Percentiles rank a stretch among this genome's conserved stretches.
These are phyloP conservation scores for Phyllopteryx taeniolatus DNA, from an alignment of 2,113 vertebrate genomes.

Conservation along the genomic window DNA sequence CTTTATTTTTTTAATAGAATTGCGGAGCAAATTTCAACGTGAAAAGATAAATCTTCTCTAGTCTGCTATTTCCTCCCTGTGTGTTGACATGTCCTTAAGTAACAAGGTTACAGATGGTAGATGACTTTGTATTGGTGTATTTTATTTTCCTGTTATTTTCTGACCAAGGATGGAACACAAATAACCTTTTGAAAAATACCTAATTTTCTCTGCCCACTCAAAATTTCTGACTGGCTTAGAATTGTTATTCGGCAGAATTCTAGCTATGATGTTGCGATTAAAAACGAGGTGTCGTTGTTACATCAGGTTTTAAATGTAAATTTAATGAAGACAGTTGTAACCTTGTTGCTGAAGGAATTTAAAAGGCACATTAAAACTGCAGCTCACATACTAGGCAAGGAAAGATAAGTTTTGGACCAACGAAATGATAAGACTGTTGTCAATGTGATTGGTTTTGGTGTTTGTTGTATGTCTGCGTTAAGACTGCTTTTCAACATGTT, in stretches of 20 bases:
- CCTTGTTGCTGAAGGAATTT: background rate
- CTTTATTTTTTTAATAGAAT: background rate
- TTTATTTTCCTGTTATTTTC: background rate
- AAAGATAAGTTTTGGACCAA: background rate
- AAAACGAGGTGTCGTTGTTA: too few species aligned
- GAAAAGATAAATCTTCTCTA: background rate
- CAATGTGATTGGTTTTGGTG: conserved; percentile 4
- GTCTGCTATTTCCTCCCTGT: background rate
- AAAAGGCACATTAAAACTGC: background rate
- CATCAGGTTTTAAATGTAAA: background rate
- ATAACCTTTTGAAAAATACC: background rate
- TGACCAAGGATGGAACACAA: background rate
- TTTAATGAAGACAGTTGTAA: background rate
- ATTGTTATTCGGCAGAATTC: background rate
- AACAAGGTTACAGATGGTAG: background rate
- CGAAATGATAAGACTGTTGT: background rate
- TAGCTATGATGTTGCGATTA: background rate
- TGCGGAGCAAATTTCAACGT: background rate
- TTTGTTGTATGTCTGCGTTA: conserved; percentile 10
- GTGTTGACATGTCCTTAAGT: background rate
- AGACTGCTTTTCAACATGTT: conserved; percentile 3
- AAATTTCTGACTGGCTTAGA: background rate
- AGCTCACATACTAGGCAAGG: conserved; percentile 22
- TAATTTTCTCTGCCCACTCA: background rate
- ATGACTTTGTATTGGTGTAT: background rate